Conservation (phyloP, 2,888 invertebrate species). For the Caenorhabditis uteleia region DNA sequence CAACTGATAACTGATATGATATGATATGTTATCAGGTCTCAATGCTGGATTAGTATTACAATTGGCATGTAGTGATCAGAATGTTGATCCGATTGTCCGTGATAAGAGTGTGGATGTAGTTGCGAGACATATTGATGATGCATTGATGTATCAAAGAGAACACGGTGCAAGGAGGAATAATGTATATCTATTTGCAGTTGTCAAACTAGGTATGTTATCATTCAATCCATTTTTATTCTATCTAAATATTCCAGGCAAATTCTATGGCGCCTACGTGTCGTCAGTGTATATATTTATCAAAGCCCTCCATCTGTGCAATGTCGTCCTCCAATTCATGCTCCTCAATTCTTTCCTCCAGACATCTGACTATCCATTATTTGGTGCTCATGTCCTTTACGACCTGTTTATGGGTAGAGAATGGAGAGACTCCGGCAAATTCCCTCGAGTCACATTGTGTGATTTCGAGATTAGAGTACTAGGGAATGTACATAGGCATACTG, state of each 20-base stretch:
- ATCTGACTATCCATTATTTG: constrained; percentile 70
- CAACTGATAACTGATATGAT: neutral
- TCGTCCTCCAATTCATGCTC: constrained; percentile 70
- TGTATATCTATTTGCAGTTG: constrained; percentile 58
- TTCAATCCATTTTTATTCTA: neutral
- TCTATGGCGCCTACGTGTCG: constrained; percentile 72
- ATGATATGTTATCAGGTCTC: constrained; percentile 67
- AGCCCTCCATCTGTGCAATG: constrained; percentile 66
- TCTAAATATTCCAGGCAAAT: constrained; percentile 61
- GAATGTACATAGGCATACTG: constrained; percentile 69
- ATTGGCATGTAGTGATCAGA: constrained; percentile 69
- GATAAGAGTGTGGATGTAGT: constrained; percentile 72
- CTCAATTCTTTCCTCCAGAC: constrained; percentile 72
- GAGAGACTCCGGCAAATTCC: constrained; percentile 70
- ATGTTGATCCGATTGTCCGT: constrained; percentile 72
- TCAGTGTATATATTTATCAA: constrained; percentile 71
- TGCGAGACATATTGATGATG: constrained; percentile 73
- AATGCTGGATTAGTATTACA: constrained; percentile 70
- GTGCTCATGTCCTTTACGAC: constrained; percentile 72
- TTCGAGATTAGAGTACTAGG: constrained; percentile 70
- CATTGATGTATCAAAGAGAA: constrained; percentile 70
- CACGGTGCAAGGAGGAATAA: constrained; percentile 54
- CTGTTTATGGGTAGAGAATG: constrained; percentile 70
- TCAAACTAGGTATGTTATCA: constrained; percentile 52
- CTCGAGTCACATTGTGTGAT: constrained; percentile 70